These are phyloP conservation scores for Nephila pilipes DNA, from an alignment of 1,140 invertebrate species.

Conservation along the genomic window DNA sequence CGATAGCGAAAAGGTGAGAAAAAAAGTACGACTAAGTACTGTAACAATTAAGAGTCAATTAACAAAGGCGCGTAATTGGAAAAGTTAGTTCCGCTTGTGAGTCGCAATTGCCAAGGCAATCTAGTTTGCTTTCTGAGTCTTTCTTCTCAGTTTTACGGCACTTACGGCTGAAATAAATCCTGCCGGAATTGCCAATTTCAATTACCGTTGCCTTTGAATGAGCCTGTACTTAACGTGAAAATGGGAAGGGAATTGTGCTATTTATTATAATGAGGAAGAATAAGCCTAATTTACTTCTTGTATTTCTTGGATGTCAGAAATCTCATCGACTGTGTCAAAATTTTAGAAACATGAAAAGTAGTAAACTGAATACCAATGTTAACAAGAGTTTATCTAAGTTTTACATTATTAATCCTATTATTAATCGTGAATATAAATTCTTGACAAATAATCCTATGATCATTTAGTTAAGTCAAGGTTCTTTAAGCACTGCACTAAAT, in stretches of 20 bases:
- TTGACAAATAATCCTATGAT: no score
- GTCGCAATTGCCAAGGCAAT: background rate
- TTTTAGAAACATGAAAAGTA: no score
- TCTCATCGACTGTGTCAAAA: background rate
- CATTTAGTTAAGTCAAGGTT: no score
- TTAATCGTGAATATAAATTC: no score
- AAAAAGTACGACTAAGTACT: background rate
- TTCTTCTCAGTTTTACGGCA: background rate
- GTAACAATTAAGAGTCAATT: slow-evolving; percentile 32
- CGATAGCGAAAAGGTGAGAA: background rate
- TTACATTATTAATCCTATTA: no score
- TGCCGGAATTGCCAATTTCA: slow-evolving; percentile 23
- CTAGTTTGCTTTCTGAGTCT: background rate
- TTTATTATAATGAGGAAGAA: background rate
- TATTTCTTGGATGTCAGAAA: background rate
- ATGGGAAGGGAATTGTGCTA: background rate
- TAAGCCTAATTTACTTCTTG: background rate
- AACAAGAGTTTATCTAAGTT: no score
- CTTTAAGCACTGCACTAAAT: no score
- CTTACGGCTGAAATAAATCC: slow-evolving; percentile 20
- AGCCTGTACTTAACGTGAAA: background rate
- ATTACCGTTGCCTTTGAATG: slow-evolving; percentile 16
- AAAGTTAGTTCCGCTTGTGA: background rate
- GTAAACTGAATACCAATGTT: no score
- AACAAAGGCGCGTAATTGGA: slow-evolving; percentile 13